Percentiles rank a stretch among this genome's conserved stretches.
phyloP scores from a whole-genome alignment of 1,140 invertebrate genomes.

The Drosophila ambigua region DNA sequence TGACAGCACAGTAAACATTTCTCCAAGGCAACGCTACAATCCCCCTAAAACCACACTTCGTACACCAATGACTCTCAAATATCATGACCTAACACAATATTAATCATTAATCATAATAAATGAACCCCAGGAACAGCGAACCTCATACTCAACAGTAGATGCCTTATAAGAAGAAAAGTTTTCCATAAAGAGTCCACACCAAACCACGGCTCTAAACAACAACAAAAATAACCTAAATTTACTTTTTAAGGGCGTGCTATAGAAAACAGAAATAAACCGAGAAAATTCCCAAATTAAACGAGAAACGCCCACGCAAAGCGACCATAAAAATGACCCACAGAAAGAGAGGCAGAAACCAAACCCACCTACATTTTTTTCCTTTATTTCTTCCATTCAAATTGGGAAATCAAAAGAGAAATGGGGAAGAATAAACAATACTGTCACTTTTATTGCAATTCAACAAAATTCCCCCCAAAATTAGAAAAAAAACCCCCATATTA shows the following conservation, averaged over 20 bases:
- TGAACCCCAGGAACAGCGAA: slow-evolving; percentile 16
- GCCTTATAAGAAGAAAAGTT: neutral
- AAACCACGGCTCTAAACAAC: slow-evolving; percentile 27
- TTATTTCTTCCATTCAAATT: slow-evolving; percentile 5
- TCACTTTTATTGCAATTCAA: slow-evolving; percentile 20
- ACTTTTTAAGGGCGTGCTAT: slow-evolving; percentile 42
- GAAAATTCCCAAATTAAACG: slow-evolving; percentile 41
- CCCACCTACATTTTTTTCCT: slow-evolving; percentile 11
- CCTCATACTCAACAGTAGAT: slow-evolving; percentile 23
- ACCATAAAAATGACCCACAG: slow-evolving; percentile 29
- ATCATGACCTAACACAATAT: slow-evolving; percentile 65
- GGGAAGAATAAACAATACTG: slow-evolving; percentile 21
- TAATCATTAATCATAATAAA: slow-evolving; percentile 23
- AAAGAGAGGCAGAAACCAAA: slow-evolving; percentile 33
- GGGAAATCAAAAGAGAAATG: slow-evolving; percentile 4
- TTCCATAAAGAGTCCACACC: slow-evolving; percentile 1
- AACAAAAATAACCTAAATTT: slow-evolving; percentile 11
- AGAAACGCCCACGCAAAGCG: slow-evolving; percentile 53
- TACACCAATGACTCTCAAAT: slow-evolving; percentile 1
- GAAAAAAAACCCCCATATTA: slow-evolving; percentile 16
- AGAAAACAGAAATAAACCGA: slow-evolving; percentile 35
- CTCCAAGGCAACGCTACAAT: no score
- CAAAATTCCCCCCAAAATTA: neutral
- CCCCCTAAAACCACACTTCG: no score
- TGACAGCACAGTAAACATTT: no score